These are phyloP conservation scores for Rutpela maculata DNA, from an alignment of 2,888 invertebrate genomes.

Conservation along the genomic window DNA sequence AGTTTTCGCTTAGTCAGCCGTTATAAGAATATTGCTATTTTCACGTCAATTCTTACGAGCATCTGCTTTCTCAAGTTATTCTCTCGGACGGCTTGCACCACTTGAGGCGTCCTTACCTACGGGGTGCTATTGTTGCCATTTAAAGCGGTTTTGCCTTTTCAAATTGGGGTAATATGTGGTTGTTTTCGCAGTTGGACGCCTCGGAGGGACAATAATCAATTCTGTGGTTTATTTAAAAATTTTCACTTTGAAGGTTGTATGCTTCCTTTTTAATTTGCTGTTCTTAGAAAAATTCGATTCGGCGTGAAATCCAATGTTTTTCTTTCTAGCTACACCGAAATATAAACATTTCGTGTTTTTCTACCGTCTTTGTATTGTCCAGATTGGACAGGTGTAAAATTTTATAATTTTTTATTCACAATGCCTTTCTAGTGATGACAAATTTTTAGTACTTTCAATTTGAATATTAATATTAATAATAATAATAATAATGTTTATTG, in stretches of 20 bases:
- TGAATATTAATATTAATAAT: too few species aligned
- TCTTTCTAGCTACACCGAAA: slow-evolving; percentile 23
- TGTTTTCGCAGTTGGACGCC: slow-evolving; percentile 72
- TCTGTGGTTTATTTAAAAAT: slow-evolving; percentile 27
- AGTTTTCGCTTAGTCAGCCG: slow-evolving; percentile 38
- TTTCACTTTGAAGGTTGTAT: slow-evolving; percentile 27
- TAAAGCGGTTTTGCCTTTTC: slow-evolving; percentile 68
- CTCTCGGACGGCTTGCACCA: slow-evolving; percentile 58
- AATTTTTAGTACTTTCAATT: too few species aligned
- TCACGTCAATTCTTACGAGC: slow-evolving; percentile 43
- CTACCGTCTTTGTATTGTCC: background rate
- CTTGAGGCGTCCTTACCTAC: slow-evolving; percentile 63
- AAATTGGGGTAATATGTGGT: slow-evolving; percentile 66
- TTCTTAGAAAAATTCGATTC: slow-evolving; percentile 21
- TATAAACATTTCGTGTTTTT: slow-evolving; percentile 22
- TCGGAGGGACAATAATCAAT: slow-evolving; percentile 36
- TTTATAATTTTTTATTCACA: background rate
- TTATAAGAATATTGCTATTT: slow-evolving; percentile 39
- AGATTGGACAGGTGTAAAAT: background rate
- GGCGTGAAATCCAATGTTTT: slow-evolving; percentile 38
- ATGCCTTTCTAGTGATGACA: background rate
- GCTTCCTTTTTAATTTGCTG: slow-evolving; percentile 33
- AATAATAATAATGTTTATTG: too few species aligned
- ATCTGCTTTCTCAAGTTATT: slow-evolving; percentile 64
- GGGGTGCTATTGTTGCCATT: slow-evolving; percentile 67